Conservation (phyloP, 1,140 invertebrate genomes). For the Achroia grisella region DNA sequence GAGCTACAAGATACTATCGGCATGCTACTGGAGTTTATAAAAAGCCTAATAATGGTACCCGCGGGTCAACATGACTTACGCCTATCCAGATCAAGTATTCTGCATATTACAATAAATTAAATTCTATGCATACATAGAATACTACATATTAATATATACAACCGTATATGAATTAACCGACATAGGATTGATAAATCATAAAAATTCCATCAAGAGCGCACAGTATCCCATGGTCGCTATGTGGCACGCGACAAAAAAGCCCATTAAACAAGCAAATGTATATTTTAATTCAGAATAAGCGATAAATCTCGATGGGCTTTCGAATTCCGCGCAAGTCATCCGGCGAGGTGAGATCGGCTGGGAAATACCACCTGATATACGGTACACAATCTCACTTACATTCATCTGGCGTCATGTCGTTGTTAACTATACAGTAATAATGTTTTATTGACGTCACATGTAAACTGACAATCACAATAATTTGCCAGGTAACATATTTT, state of each 20-base stretch:
- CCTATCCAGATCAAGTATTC: conserved; percentile 8
- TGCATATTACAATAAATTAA: conserved; percentile 11
- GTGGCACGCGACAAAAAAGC: conserved; percentile 64
- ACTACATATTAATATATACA: conserved; percentile 1
- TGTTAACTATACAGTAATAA: conserved; percentile 30
- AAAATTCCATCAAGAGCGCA: conserved; percentile 42
- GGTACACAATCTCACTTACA: conserved; percentile 42
- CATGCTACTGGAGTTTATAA: conserved; percentile 47
- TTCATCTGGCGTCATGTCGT: conserved; percentile 41
- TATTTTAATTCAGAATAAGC: conserved; percentile 69
- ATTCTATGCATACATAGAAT: conserved; percentile 10
- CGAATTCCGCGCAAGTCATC: conserved; percentile 70
- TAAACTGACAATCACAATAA: conserved; percentile 3
- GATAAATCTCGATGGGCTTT: conserved; percentile 72
- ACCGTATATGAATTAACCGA: conserved; percentile 12
- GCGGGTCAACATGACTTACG: conserved; percentile 28
- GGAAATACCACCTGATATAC: conserved; percentile 59
- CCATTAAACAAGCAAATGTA: conserved; percentile 66
- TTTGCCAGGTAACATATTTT: neutral
- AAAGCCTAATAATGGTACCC: conserved; percentile 56
- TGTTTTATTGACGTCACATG: conserved; percentile 24
- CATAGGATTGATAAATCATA: conserved; percentile 46
- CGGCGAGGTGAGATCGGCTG: conserved; percentile 67
- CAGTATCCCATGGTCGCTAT: conserved; percentile 37
- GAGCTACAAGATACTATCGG: conserved; percentile 52